Evolutionary conservation across 2,113 vertebrate species (phyloP), one percentile per base, ranked within the genome.

Genomic region (Anoura caudifer): DNA sequence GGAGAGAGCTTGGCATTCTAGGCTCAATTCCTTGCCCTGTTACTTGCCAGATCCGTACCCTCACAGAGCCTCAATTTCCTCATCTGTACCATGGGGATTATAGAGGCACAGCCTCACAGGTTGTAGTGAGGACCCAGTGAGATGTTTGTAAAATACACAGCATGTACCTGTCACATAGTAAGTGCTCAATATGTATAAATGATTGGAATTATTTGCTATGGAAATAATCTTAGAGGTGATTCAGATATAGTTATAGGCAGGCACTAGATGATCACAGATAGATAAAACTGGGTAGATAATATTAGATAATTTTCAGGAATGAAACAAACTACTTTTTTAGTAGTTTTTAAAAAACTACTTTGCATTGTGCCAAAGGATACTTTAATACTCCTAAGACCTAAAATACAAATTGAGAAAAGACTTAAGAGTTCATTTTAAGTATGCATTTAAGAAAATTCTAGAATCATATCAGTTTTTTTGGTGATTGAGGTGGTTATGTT

Each of bases 161-260:
- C 31, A 56, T 7, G 4, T 22, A 31, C 9, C 47, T 56, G 12
- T 61, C 70, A 47, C 16, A 41, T 14, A 31, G 63, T 54, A n/a
- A 47, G 9, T 52, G 9, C 33, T 94, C 31, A 19, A 2, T 43
- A 22, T 1, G 15, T 38, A 54, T 52, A 31, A 80, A 63, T 63
- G 59, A 4, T 5, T 90, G 22, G 15, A 69, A 76, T 54, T 75
- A n/a, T 75, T 87, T 88, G 22, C 33, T 72, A 63, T 80, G 43
- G 28, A 94, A 97, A 72, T 50, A 77, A 85, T 81, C 93, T 87
- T 87, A 84, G 70, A 90, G 47, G 28, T 85, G 56, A 95, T 91
- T 90, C 36, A 92, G 43, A 84, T 70, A 76, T 7, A 70, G 11
- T 72, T 81, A 76, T 13, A 45, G 36, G 24, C 26, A 45, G 36